Base-by-base conservation (phyloP, 1,140 invertebrate species). In the Drosophila melanica region DNA sequence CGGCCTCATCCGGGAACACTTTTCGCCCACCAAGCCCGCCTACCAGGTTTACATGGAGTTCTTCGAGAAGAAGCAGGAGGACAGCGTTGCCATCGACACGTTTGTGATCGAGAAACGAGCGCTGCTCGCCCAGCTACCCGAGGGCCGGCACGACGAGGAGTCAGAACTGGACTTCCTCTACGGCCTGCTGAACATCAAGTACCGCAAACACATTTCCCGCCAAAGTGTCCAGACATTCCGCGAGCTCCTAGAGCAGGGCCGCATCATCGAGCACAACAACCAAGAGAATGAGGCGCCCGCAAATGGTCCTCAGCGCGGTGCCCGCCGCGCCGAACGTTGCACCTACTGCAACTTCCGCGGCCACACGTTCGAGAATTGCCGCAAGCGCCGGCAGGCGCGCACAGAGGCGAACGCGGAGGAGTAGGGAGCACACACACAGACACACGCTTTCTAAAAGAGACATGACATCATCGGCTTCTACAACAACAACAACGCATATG, bases 1-100 rank as follows among this genome's bases (percentile, higher is more conserved):
- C 42, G 67, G 7, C 14, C 75, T 89, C 7, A 79, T 92, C 18
- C 81, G 90, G 5, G 81, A 90, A 33, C 82, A 90, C 45, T 92
- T 92, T 18, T 81, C 90, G 27, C 90, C 90, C 39, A 72, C 76
- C 3, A 91, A 91, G 58, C 90, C 90, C 35, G 59, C 80, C 23
- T 91, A 91, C 48, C 90, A 91, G 63, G 72, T 91, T 14, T 91
- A 91, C 58, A 79, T 81, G 67, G 82, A 92, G 75, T 75, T 92
- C 60, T 92, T 92, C 41, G 72, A 85, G 23, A 58, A 70, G 37
- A 90, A 79, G 16, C 91, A 92, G 65, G 77, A 68, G 0, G 79
- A 91, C 27, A 7, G 2, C 33, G 74, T 75, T 6, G 59, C 59
- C 45, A 92, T 92, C 18, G 90, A 92, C 44, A 85, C 82, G 6